phyloP scores from a whole-genome alignment of 2,888 invertebrate genomes.

The Spisula solida region DNA sequence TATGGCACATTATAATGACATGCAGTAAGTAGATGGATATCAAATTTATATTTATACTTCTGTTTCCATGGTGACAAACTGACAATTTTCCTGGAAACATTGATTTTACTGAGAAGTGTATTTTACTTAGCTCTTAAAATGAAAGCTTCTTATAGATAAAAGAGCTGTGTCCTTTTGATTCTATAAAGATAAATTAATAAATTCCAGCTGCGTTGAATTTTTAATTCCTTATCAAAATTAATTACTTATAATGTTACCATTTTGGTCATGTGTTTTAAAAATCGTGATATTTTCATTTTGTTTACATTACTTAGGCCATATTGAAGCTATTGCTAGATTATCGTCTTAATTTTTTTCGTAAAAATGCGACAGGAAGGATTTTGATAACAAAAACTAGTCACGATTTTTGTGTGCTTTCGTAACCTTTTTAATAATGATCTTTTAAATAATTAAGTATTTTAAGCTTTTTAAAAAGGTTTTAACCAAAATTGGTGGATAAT shows the following conservation, averaged over 20 bases:
- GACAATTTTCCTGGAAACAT: constrained; percentile 1
- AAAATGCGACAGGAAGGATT: no score
- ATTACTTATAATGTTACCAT: background rate
- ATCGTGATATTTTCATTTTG: constrained; percentile 12
- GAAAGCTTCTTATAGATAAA: background rate
- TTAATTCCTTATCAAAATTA: background rate
- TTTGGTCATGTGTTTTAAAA: background rate
- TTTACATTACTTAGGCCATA: background rate
- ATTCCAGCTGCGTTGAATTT: background rate
- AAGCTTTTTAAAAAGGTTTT: no score
- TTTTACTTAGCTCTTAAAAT: background rate
- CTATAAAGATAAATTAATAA: background rate
- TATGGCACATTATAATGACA: background rate
- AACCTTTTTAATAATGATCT: no score
- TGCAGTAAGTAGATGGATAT: background rate
- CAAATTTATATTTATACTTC: background rate
- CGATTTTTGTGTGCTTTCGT: no score
- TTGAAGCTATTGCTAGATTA: no score
- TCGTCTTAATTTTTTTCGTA: no score
- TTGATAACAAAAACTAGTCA: no score
- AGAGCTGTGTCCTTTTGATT: background rate
- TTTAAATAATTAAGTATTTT: no score
- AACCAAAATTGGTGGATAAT: no score
- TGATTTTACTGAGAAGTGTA: background rate
- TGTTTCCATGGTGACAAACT: background rate